Evolutionary conservation across 2,797 vertebrate species (phyloP), one percentile per base, ranked within the genome.

Genomic region (Gila robusta): DNA sequence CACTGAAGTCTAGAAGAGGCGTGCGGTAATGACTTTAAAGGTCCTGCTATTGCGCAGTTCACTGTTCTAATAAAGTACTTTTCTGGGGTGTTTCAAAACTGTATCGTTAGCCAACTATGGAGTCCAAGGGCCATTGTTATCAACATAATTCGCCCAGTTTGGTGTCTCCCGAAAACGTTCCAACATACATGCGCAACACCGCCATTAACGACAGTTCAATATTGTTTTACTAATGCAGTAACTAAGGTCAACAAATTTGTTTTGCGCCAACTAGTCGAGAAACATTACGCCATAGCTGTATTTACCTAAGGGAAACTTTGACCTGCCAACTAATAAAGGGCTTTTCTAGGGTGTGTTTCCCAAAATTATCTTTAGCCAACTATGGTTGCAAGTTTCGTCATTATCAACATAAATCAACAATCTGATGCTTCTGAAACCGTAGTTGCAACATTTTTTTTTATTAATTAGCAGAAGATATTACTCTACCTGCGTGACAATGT

Each of bases 21-120:
- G 88, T 86, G 91, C 89, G 90, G 92, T 95, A 96, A 96, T 96
- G 94, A 94, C 91, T 94, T 95, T 92, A 94, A 92, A 32, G 28
- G 28, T 32, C 28, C 28, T 32, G 28, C 28, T 32, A 32, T 32
- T 32, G 28, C 28, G 28, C 28, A 32, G 28, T 32, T 32, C 28
- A 32, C 28, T 32, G 28, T 32, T 32, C 28, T 32, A 16, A 64
- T 28, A 28, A 64, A 28, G 26, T 28, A 64, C 26, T 64, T 64
- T 64, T 28, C n/a, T 64, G 5, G 26, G 62, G 14, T 16, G n/a
- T 62, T 54, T 54, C 2, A 21, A 54, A 54, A 54, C 21, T 21
- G 2, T 23, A 54, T 54, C 52, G 11, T 62, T 12, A 1, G 52
- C n/a, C 59, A 64, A 14, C n/a, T 62, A 26, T 26, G 59, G n/a